Evolutionary conservation across 2,113 vertebrate genomes (phyloP), one percentile per base, ranked within the genome.

Genomic region (Macroglossus sobrinus): DNA sequence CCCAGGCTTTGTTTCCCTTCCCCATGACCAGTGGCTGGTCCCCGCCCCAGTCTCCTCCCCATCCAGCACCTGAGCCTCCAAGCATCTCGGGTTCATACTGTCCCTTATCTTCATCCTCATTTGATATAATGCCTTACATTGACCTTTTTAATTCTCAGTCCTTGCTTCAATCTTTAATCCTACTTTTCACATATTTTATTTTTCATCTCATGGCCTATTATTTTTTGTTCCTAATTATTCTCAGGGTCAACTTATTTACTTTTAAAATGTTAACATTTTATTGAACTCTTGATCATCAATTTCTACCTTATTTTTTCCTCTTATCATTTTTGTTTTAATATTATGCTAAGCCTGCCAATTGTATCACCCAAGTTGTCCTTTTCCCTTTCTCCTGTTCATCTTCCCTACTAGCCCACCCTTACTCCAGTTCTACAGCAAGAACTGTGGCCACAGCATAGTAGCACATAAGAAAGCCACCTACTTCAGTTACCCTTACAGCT

Each of bases 191-290:
- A 68, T 26, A 93, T 55, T 88, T 53, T 24, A 35, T 30, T 87
- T 91, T 43, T 86, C 45, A 55, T 86, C 28, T 59, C 53, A 30
- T 3, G 6, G 40, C 28, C 50, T 71, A 43, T 45, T 74, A 50
- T 66, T 92, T 80, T 75, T 82, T 64, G 63, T 72, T 89, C 74
- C 74, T 84, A 81, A 45, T 93, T 55, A 79, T 72, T 88, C 82
- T 84, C 74, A 82, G 74, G 63, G 30, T 84, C 63, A 72, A 72
- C 30, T 64, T 22, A 4, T 38, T 89, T 78, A 53, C 55, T 72
- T 87, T 82, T 69, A 43, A 68, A 95, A 61, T 89, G 14, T 55
- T 76, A 86, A 91, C 33, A 91, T 75, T 91, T 85, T 91, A 69
- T 18, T 72, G 7, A 64, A 84, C n/a, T 95, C 43, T 81, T 78